A percentile compares a stretch with the other conserved stretches of the same genome.
Evolutionary conservation across 2,113 vertebrate species (phyloP).

Genomic region (Alectura lathami): DNA sequence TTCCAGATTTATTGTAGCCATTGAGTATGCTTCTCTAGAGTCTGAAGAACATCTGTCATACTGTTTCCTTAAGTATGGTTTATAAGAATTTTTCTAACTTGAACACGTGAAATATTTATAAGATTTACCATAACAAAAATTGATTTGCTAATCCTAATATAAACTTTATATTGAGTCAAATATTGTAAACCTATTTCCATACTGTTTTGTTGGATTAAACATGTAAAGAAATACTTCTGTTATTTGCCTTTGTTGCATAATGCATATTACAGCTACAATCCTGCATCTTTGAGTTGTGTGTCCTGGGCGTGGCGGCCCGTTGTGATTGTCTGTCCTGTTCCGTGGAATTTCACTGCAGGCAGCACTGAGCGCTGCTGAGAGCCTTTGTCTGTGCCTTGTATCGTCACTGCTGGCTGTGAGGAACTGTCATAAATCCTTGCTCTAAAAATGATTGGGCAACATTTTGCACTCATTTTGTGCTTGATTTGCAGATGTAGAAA

Average conservation of each 20-base stretch:
- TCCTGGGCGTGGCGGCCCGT: not conserved
- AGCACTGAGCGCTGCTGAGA: not conserved
- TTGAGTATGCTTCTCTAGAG: not conserved
- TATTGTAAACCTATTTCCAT: not conserved
- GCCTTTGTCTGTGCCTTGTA: not conserved
- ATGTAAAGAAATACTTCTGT: not conserved
- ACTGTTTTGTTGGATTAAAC: not conserved
- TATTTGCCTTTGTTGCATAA: not conserved
- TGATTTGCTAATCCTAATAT: not conserved
- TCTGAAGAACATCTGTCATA: not conserved
- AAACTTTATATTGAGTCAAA: not conserved
- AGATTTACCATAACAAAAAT: not conserved
- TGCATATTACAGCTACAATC: not conserved
- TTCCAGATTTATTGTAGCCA: not conserved
- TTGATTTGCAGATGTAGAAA: conserved; percentile 20
- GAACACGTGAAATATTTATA: not conserved
- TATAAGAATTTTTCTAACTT: not conserved
- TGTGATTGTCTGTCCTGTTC: not conserved
- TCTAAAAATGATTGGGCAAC: not conserved
- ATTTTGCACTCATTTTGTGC: conserved; percentile 1
- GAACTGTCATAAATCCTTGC: not conserved
- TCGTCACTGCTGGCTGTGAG: not conserved
- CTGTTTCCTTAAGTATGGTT: not conserved
- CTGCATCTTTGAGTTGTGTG: not conserved
- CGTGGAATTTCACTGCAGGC: not conserved